Percentiles rank a stretch among this genome's conserved stretches.
phyloP scores from a whole-genome alignment of 2,888 invertebrate genomes.

The Adelognathus sp. region DNA sequence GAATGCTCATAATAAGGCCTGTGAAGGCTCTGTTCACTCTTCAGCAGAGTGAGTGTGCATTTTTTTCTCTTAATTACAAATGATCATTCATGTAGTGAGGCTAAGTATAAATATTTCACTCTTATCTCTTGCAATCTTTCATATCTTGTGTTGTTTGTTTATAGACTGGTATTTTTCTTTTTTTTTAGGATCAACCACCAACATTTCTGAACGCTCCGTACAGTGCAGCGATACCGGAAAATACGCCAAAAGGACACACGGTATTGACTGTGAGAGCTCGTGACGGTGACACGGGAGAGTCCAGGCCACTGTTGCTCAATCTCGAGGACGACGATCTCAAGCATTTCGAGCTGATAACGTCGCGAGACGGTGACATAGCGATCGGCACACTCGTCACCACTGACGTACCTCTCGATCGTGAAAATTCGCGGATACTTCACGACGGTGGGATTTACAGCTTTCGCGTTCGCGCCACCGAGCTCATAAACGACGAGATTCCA shows the following conservation, averaged over 20 bases:
- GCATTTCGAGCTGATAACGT: conserved; percentile 85
- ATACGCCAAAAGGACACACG: conserved; percentile 83
- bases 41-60: conserved; percentile 85
- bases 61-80: too few relatives aligned
- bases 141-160: too few relatives aligned
- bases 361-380: conserved; percentile 83
- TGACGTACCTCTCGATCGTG: conserved; percentile 87
- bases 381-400: conserved; percentile 85
- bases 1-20: conserved; percentile 98
- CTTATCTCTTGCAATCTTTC: too few relatives aligned
- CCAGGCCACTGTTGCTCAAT: conserved; percentile 85
- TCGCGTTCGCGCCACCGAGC: conserved; percentile 87
- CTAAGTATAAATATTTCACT: too few relatives aligned
- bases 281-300: conserved; percentile 91
- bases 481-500: conserved; percentile 87
- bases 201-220: conserved; percentile 91
- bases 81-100: too few relatives aligned
- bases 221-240: conserved; percentile 89
- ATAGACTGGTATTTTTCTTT: too few relatives aligned
- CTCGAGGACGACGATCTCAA: conserved; percentile 87
- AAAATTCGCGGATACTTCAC: conserved; percentile 88
- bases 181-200: conserved; percentile 88
- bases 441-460: conserved; percentile 91
- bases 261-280: conserved; percentile 89
- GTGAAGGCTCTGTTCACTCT: conserved; percentile 97